A percentile compares a stretch with the other conserved stretches of the same genome.
Conservation (phyloP, 2,888 invertebrate species). For the Onchidella celtica region DNA sequence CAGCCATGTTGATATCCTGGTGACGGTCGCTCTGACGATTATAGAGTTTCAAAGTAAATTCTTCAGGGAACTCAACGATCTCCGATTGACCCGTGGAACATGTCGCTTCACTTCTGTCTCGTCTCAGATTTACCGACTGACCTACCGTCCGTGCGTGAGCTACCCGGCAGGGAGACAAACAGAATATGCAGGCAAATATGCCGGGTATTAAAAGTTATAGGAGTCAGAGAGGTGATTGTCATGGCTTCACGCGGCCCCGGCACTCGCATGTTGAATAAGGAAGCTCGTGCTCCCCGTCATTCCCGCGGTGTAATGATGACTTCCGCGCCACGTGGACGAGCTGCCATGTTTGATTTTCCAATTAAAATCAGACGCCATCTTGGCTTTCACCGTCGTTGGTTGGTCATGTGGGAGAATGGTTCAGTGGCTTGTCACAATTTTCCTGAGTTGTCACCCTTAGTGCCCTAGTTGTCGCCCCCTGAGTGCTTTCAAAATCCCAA, state of each 20-base stretch:
- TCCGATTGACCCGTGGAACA: slow-evolving; percentile 25
- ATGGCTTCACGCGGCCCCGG: slow-evolving; percentile 36
- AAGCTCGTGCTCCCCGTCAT: slow-evolving; percentile 22
- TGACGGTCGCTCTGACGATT: too few relatives aligned
- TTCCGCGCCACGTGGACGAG: slow-evolving; percentile 47
- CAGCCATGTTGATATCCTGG: too few relatives aligned
- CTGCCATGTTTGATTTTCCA: slow-evolving; percentile 50
- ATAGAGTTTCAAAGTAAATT: too few relatives aligned
- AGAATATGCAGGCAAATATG: slow-evolving; percentile 29
- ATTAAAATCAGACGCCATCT: slow-evolving; percentile 48
- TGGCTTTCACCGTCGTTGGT: background rate
- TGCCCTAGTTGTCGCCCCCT: too few relatives aligned
- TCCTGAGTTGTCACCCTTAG: background rate
- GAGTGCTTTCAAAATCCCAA: too few relatives aligned
- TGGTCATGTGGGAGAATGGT: too few relatives aligned
- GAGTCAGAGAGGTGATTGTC: slow-evolving; percentile 29
- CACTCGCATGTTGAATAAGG: slow-evolving; percentile 40
- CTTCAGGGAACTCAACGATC: slow-evolving; percentile 2
- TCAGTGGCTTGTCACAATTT: background rate
- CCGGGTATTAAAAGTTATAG: slow-evolving; percentile 6
- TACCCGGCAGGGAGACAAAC: background rate
- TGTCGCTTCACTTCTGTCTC: slow-evolving; percentile 3
- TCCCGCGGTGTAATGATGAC: slow-evolving; percentile 44
- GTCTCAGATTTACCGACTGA: slow-evolving; percentile 34
- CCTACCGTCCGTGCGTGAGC: slow-evolving; percentile 17